phyloP scores from a whole-genome alignment of 2,888 invertebrate species.

The Synergus laeviventris region DNA sequence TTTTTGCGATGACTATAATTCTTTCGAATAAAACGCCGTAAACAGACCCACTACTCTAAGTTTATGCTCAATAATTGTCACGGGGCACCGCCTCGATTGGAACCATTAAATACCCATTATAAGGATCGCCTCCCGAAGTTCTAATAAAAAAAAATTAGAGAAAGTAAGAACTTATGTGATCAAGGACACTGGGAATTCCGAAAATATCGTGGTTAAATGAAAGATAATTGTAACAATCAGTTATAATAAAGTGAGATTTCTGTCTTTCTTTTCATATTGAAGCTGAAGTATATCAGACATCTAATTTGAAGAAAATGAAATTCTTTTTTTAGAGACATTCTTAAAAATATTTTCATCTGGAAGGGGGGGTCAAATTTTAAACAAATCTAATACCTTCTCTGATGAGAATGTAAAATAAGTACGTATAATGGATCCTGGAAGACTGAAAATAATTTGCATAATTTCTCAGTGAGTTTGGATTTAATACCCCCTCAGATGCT shows the following conservation, averaged over 20 bases:
- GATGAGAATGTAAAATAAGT: too few species aligned
- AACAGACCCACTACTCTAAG: background rate
- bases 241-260: background rate
- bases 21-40: background rate
- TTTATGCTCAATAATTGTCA: conserved; percentile 22
- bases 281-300: too few species aligned
- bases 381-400: too few species aligned
- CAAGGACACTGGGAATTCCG: background rate
- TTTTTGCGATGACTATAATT: conserved; percentile 14
- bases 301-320: too few species aligned
- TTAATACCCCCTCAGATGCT: too few species aligned
- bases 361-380: too few species aligned
- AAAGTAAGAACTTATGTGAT: background rate
- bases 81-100: background rate
- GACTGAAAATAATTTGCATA: background rate
- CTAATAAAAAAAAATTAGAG: background rate
- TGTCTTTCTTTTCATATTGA: background rate
- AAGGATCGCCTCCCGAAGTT: background rate
- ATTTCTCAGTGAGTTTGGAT: background rate
- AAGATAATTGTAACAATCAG: too few species aligned
- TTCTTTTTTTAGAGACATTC: too few species aligned
- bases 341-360: too few species aligned
- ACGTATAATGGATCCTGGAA: background rate
- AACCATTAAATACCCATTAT: background rate
- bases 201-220: background rate